Percentiles rank a stretch among this genome's conserved stretches.
Conservation (phyloP, 2,797 vertebrate species). For the Sebastes jordani region DNA sequence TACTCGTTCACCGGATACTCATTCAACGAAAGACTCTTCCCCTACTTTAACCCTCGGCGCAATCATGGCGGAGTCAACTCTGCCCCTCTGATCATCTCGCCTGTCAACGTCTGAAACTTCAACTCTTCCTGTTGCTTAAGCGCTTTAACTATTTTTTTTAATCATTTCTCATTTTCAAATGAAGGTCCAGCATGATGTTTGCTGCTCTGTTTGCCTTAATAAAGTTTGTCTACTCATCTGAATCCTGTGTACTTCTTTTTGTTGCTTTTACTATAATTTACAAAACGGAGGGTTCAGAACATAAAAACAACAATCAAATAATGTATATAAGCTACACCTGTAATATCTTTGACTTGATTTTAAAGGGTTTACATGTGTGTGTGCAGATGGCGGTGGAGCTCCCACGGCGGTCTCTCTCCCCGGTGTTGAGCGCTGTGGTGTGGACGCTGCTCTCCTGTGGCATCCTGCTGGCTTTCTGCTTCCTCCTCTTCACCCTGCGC, state of each 20-base stretch:
- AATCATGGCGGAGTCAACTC: constrained; percentile 72
- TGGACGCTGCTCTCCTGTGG: constrained; percentile 92
- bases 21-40: constrained; percentile 66
- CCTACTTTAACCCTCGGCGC: constrained; percentile 75
- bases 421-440: constrained; percentile 84
- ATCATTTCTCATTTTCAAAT: fast-evolving
- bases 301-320: neutral
- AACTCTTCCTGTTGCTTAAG: neutral
- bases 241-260: neutral
- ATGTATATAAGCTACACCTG: neutral
- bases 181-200: neutral
- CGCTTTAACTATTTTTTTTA: neutral
- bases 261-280: neutral
- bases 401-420: constrained; percentile 76
- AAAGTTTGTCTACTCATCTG: constrained; percentile 32
- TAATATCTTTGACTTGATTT: neutral
- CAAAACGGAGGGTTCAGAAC: neutral
- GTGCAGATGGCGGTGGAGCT: constrained; percentile 70
- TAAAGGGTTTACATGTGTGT: constrained; percentile 34
- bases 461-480: constrained; percentile 88
- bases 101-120: constrained; percentile 37
- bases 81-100: constrained; percentile 67
- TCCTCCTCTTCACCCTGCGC: constrained; percentile 92
- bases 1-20: constrained; percentile 76
- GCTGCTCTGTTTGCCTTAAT: constrained; percentile 41